A percentile compares a stretch with the other conserved stretches of the same genome.
These are phyloP conservation scores for Varanus salvator DNA, from an alignment of 2,113 vertebrate species.

Conservation along the genomic window DNA sequence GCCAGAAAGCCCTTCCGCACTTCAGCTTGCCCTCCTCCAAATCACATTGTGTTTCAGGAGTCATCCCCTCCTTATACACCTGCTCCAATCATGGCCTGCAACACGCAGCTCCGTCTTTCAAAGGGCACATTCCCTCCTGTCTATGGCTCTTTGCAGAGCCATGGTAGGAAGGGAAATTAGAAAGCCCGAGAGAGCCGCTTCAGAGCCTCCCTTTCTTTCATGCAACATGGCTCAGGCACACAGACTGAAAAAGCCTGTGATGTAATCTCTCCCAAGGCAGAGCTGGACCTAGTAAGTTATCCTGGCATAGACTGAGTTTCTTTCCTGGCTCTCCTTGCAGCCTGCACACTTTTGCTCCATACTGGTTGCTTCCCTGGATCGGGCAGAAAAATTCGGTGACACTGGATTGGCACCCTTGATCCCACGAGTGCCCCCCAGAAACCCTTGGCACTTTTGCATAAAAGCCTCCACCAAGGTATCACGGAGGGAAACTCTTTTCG, in stretches of 20 bases:
- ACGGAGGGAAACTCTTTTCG: background rate
- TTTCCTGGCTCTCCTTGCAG: background rate
- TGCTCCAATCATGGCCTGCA: accelerated
- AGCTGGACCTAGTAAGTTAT: background rate
- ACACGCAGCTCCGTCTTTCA: background rate
- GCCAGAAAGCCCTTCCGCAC: background rate
- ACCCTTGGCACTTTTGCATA: accelerated
- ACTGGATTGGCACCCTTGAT: background rate
- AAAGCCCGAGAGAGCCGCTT: background rate
- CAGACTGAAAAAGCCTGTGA: background rate
- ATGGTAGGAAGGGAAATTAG: background rate
- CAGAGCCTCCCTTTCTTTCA: background rate
- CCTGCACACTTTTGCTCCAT: no score
- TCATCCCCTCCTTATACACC: background rate
- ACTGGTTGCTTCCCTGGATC: background rate
- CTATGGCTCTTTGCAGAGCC: background rate
- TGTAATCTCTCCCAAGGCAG: background rate
- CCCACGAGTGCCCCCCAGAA: background rate
- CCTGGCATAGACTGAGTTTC: background rate
- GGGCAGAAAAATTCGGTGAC: background rate
- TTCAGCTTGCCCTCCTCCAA: background rate
- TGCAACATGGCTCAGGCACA: background rate
- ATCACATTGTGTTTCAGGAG: background rate
- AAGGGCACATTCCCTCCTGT: background rate
- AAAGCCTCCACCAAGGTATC: background rate